phyloP scores from a whole-genome alignment of 2,113 vertebrate genomes.

The Megaceryle maxima region DNA sequence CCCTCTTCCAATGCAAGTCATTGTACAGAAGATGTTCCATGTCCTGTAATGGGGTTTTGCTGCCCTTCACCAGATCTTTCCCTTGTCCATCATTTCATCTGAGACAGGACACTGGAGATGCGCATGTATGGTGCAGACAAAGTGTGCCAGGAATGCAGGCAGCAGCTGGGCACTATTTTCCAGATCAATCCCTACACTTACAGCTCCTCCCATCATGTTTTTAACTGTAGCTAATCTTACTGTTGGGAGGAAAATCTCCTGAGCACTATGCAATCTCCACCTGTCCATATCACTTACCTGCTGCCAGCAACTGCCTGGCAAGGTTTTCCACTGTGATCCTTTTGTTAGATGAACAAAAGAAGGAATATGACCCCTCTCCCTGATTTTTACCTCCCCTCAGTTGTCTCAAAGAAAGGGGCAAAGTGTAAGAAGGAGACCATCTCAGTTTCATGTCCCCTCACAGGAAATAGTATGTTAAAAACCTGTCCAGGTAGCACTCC shows the following conservation, averaged over 20 bases:
- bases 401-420: not conserved
- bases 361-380: not conserved
- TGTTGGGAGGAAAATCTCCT: not conserved
- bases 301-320: not conserved
- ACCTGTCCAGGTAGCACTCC: not conserved
- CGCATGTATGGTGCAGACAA: fast-evolving
- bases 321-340: not conserved
- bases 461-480: not conserved
- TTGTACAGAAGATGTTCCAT: not conserved
- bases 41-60: not conserved
- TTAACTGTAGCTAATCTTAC: not conserved
- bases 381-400: not conserved
- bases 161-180: not conserved
- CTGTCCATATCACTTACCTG: not conserved
- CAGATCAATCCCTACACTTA: not conserved
- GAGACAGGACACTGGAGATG: not conserved
- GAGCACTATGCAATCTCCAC: not conserved
- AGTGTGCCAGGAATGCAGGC: not conserved
- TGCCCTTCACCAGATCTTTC: not conserved
- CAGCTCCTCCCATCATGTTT: not conserved
- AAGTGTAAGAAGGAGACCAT: not conserved
- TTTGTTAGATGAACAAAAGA: not conserved
- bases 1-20: fast-evolving
- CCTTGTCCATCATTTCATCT: not conserved
- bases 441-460: not conserved